Percentiles rank a stretch among this genome's conserved stretches.
Evolutionary conservation across 2,888 invertebrate genomes (phyloP).

Genomic region (Micropterix aruncella): DNA sequence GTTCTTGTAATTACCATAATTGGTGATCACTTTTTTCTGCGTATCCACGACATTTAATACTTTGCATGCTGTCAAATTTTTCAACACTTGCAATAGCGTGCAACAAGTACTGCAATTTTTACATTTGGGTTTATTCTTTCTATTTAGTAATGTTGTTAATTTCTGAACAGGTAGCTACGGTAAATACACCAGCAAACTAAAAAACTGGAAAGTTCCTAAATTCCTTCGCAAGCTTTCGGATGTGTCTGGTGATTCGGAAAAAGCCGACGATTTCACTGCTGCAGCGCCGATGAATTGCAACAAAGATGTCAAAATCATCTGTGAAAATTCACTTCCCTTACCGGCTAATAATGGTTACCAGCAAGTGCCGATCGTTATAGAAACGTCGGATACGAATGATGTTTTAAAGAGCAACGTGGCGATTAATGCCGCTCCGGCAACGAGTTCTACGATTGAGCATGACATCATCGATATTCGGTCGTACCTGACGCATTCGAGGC

Average conservation of each 20-base stretch:
- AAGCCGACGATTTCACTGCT: slow-evolving; percentile 23
- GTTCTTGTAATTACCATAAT: too few species aligned
- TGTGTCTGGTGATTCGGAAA: slow-evolving; percentile 19
- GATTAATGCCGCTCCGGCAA: slow-evolving; percentile 31
- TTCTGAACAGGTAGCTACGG: slow-evolving; percentile 38
- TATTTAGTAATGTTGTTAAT: too few species aligned
- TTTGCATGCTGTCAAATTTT: too few species aligned
- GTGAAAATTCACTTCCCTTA: slow-evolving; percentile 15
- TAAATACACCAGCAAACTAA: slow-evolving; percentile 40
- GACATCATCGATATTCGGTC: slow-evolving; percentile 59
- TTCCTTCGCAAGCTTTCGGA: slow-evolving; percentile 50
- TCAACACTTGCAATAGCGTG: too few species aligned
- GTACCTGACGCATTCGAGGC: slow-evolving; percentile 58
- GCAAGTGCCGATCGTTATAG: slow-evolving; percentile 50
- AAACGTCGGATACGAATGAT: slow-evolving; percentile 30
- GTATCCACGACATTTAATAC: too few species aligned
- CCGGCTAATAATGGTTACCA: slow-evolving; percentile 28
- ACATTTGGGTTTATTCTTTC: too few species aligned
- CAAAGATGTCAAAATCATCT: slow-evolving; percentile 8
- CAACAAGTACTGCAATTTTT: too few species aligned
- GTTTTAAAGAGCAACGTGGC: slow-evolving; percentile 23
- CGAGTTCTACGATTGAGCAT: slow-evolving; percentile 38
- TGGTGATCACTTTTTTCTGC: too few species aligned
- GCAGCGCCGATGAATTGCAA: slow-evolving; percentile 23
- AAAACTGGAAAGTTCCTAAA: slow-evolving; percentile 55